A percentile compares a stretch with the other conserved stretches of the same genome.
phyloP scores from a whole-genome alignment of 2,113 vertebrate species.

The Zapornia atra region DNA sequence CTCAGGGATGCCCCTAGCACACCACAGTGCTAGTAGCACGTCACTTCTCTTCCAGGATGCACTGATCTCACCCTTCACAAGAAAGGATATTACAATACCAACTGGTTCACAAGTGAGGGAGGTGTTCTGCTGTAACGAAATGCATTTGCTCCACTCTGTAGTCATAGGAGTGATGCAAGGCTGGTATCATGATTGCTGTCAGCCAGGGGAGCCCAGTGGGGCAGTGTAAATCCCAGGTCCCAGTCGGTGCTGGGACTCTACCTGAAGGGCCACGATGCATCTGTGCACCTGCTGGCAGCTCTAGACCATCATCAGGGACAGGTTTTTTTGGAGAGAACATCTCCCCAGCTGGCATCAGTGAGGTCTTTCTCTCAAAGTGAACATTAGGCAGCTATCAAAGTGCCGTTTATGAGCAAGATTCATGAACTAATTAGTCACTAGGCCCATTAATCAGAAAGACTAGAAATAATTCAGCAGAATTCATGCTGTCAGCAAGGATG shows the following conservation, averaged over 20 bases:
- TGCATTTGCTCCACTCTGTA: background rate
- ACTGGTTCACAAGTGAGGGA: background rate
- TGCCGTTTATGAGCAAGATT: background rate
- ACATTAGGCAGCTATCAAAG: constrained; percentile 44
- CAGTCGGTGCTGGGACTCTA: background rate
- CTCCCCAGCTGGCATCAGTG: background rate
- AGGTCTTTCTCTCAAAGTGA: constrained; percentile 13
- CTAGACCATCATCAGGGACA: background rate
- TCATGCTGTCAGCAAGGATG: constrained; percentile 64
- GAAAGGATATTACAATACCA: background rate
- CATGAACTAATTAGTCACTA: constrained; percentile 59
- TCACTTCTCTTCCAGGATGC: background rate
- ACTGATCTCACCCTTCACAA: background rate
- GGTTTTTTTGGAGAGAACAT: background rate
- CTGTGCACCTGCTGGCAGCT: background rate
- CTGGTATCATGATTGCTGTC: fast-evolving
- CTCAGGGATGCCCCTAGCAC: background rate
- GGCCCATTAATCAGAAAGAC: constrained; percentile 46
- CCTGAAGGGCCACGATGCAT: background rate
- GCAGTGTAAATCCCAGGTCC: background rate
- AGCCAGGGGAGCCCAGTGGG: background rate
- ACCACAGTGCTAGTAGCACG: background rate
- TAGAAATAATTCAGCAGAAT: constrained; percentile 62
- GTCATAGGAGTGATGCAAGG: background rate
- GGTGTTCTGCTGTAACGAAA: background rate